Conservation (phyloP, 64 coral and sea anemone genomes). For the Montipora foliosa region DNA sequence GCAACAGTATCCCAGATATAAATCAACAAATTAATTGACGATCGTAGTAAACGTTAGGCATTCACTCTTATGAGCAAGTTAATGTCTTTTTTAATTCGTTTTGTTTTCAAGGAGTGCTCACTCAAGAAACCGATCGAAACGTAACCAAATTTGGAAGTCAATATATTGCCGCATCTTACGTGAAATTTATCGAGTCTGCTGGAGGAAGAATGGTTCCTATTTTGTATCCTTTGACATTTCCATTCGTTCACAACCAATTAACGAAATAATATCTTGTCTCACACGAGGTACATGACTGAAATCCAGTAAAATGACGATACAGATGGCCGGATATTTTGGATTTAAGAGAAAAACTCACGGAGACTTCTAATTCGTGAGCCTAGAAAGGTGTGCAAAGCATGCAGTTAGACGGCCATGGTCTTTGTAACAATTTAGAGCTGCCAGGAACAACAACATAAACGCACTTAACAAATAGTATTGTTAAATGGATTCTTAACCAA, state of each 20-base stretch:
- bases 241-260: too few species aligned
- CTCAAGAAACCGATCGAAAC: slow-evolving; percentile 50
- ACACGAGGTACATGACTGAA: too few species aligned
- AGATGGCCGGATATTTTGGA: too few species aligned
- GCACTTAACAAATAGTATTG: too few species aligned
- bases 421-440: background rate
- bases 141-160: slow-evolving; percentile 42
- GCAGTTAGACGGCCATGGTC: too few species aligned
- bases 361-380: too few species aligned
- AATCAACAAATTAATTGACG: background rate
- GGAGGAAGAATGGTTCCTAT: slow-evolving; percentile 53
- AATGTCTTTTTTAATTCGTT: background rate
- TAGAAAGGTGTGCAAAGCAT: too few species aligned
- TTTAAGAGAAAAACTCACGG: too few species aligned
- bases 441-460: background rate
- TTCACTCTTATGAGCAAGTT: background rate
- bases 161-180: slow-evolving; percentile 28
- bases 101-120: slow-evolving; percentile 3
- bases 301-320: too few species aligned
- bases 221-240: slow-evolving; percentile 34
- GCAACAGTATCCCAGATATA: too few species aligned
- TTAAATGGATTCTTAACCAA: slow-evolving; percentile 16
- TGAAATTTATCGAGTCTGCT: slow-evolving; percentile 43
- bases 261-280: too few species aligned
- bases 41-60: background rate